Conservation (phyloP, 2,797 vertebrate species). For the Sarcoramphus papa region DNA sequence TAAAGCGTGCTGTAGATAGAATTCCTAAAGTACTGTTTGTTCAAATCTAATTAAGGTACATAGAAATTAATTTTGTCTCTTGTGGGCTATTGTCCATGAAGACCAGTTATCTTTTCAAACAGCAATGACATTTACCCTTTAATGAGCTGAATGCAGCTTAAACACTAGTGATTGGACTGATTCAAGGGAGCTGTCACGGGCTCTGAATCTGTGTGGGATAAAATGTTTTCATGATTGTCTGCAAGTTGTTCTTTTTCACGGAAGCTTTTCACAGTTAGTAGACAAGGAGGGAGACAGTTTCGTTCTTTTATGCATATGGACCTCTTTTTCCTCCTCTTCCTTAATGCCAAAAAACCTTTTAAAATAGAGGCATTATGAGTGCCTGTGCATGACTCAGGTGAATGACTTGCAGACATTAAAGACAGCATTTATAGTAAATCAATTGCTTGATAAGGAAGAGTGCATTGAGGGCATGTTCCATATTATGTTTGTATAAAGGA, state of each 20-base stretch:
- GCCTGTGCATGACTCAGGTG: conserved; percentile 12
- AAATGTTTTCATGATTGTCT: conserved; percentile 23
- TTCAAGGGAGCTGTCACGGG: not conserved
- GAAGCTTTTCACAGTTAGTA: conserved; percentile 19
- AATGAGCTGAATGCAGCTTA: not conserved
- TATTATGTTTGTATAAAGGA: not conserved
- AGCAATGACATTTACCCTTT: not conserved
- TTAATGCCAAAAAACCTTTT: conserved; percentile 27
- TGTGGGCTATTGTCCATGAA: not conserved
- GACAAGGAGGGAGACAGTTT: not conserved
- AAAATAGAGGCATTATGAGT: conserved; percentile 1
- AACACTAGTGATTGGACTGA: not conserved
- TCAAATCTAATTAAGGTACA: not conserved
- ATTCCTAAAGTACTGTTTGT: not conserved
- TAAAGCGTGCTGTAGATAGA: not conserved
- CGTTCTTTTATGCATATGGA: not conserved
- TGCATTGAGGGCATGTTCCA: not conserved
- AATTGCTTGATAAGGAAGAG: not conserved
- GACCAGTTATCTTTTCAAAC: not conserved
- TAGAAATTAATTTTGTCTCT: not conserved
- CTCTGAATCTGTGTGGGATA: conserved; percentile 17
- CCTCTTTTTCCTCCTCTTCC: not conserved
- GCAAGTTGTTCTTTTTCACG: not conserved
- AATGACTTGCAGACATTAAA: conserved; percentile 44
- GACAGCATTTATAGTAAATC: conserved; percentile 34